Conservation (phyloP, 2,888 invertebrate genomes). For the Lithosia quadra region DNA sequence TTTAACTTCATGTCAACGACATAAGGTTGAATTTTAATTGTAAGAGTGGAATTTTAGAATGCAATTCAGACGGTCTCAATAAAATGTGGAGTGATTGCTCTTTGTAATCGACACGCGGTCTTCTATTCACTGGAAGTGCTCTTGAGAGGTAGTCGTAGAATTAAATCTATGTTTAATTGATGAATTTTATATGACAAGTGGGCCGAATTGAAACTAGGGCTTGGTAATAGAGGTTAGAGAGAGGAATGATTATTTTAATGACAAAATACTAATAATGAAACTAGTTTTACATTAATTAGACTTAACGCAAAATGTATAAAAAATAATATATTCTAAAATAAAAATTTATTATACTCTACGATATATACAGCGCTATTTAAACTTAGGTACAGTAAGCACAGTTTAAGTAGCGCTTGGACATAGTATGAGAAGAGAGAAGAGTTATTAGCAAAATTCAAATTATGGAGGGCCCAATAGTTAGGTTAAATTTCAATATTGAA, state of each 20-base stretch:
- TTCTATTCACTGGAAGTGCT: slow-evolving; percentile 47
- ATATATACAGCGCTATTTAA: too few species aligned
- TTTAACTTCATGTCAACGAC: slow-evolving; percentile 27
- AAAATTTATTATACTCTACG: too few species aligned
- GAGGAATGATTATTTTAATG: neutral
- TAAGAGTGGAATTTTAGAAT: slow-evolving; percentile 56
- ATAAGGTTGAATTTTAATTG: slow-evolving; percentile 38
- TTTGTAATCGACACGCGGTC: slow-evolving; percentile 68
- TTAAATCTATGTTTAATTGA: slow-evolving; percentile 56
- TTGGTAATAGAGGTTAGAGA: neutral
- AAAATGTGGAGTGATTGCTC: slow-evolving; percentile 67
- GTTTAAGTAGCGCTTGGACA: too few species aligned
- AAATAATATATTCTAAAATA: too few species aligned
- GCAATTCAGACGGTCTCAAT: slow-evolving; percentile 67
- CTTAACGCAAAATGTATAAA: too few species aligned
- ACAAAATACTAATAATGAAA: neutral
- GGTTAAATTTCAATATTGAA: too few species aligned
- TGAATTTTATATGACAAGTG: slow-evolving; percentile 38
- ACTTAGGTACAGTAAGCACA: too few species aligned
- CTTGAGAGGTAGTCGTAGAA: slow-evolving; percentile 47
- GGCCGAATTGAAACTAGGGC: slow-evolving; percentile 2
- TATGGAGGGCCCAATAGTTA: too few species aligned
- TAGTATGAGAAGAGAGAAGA: too few species aligned
- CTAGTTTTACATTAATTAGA: too few species aligned
- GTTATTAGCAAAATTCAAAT: too few species aligned